Base-by-base conservation (phyloP, 2,113 vertebrate genomes). In the Epinephelus moara region DNA sequence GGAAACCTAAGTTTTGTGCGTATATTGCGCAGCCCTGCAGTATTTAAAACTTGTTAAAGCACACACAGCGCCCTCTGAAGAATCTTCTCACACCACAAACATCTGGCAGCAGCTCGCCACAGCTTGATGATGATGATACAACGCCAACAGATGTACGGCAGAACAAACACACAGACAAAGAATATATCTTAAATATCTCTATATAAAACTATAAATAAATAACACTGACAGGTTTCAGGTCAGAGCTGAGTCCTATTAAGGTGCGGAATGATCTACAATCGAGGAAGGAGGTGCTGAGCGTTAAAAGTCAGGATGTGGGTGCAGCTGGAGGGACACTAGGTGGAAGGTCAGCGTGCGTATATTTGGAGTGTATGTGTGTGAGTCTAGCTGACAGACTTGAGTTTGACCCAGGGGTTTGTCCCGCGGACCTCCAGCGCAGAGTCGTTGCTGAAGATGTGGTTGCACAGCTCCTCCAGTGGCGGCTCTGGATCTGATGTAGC, bases 401-500 rank as follows among this genome's bases (percentile, higher is more conserved):
- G 97, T 30, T 91, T 96, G 86, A 94, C 91, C 98, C 98, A 99
- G 74, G 97, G 96, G 91, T 96, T 95, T 7, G 96, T 95, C 73
- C 98, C 98, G 21, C 97, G 96, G 80, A 99, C 97, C 78, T 97
- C 97, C 71, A 98, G 95, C 15, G 96, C 93, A 0, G 94, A 90
- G 3, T 95, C 91, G 0, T 95, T 97, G 94, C 25, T 91, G 92
- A 96, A 98, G 90, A 98, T 95, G 90, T 96, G 94, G 89, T 97
- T 78, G 73, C 97, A 97, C 1, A 99, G 89, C 12, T 98, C 97
- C n/a, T 98, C 98, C 94, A 99, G 70, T 0, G 97, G 95, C 0
- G 98, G 98, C 90, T 99, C 98, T 0, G 97, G 97, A 78, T 99
- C 98, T 2, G 96, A 98, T 10, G 96, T 98, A 21, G 98, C 97